A percentile compares a stretch with the other conserved stretches of the same genome.
Conservation (phyloP, 2,113 vertebrate genomes). For the Eulemur rufifrons region DNA sequence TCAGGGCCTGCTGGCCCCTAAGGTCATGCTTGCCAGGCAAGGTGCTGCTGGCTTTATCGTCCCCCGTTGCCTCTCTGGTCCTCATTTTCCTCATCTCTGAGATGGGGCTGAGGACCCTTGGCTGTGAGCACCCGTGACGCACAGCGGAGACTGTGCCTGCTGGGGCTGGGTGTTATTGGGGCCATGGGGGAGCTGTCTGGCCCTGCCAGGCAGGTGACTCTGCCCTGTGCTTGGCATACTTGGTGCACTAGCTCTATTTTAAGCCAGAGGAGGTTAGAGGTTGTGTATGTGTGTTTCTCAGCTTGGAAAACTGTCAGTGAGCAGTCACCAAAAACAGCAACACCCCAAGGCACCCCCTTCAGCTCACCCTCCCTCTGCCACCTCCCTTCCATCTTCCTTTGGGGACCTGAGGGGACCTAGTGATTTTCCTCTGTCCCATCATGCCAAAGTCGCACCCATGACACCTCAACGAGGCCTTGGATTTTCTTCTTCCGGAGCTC, state of each 20-base stretch:
- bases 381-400: neutral
- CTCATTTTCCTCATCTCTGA: neutral
- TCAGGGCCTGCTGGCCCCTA: neutral
- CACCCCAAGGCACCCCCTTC: slow-evolving; percentile 58
- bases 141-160: neutral
- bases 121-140: neutral
- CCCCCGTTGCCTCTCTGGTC: neutral
- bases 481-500: neutral
- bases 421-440: slow-evolving; percentile 56
- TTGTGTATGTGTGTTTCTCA: slow-evolving; percentile 78
- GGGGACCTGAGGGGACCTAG: neutral
- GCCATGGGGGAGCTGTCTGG: slow-evolving; percentile 24
- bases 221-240: slow-evolving; percentile 68
- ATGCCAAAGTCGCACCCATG: accelerated
- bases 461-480: neutral
- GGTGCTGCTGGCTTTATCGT: neutral
- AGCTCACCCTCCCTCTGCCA: neutral
- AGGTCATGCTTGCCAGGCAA: neutral
- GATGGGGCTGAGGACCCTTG: neutral
- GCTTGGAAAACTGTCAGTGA: slow-evolving; percentile 80
- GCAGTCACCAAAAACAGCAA: slow-evolving; percentile 80
- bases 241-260: slow-evolving; percentile 83
- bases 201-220: slow-evolving; percentile 65
- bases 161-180: slow-evolving; percentile 48
- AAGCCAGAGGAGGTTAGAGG: slow-evolving; percentile 77